Evolutionary conservation across 2,113 vertebrate species (phyloP).

Genomic region (Mystacornis crossleyi): DNA sequence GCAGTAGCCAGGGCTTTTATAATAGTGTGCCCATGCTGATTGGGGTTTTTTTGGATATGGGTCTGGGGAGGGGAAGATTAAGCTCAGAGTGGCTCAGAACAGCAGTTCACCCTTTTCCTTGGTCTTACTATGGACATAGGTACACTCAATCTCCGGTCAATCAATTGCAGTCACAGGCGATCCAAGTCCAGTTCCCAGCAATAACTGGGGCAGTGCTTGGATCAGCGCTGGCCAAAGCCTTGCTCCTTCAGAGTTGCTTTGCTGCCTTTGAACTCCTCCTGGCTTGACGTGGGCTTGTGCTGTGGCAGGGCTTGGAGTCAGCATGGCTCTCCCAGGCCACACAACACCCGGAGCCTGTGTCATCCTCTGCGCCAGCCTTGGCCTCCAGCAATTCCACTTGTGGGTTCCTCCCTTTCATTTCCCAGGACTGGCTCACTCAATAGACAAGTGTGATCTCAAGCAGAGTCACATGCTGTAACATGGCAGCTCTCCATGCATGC

Average conservation of each 20-base stretch:
- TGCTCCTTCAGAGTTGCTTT: neutral
- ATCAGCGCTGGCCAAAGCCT: neutral
- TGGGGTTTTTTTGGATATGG: neutral
- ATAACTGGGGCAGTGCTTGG: neutral
- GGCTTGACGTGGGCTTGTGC: neutral
- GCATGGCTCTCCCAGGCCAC: neutral
- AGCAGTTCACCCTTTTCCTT: neutral
- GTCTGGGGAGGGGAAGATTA: neutral
- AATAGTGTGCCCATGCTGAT: neutral
- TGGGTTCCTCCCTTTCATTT: slow-evolving; percentile 13
- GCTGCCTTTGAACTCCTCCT: slow-evolving; percentile 7
- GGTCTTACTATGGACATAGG: neutral
- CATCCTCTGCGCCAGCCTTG: neutral
- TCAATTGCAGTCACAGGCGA: fast-evolving
- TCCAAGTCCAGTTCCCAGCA: neutral
- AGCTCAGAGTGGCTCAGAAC: neutral
- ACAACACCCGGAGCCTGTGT: neutral
- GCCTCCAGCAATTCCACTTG: neutral
- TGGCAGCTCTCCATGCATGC: neutral
- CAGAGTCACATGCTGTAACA: neutral
- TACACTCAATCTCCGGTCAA: fast-evolving
- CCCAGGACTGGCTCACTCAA: neutral
- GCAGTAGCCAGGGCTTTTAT: neutral
- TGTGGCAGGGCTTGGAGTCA: slow-evolving; percentile 20
- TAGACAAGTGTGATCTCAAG: neutral